A percentile compares a stretch with the other conserved stretches of the same genome.
Conservation (phyloP, 2,888 invertebrate species). For the Acanthopleura granulata region DNA sequence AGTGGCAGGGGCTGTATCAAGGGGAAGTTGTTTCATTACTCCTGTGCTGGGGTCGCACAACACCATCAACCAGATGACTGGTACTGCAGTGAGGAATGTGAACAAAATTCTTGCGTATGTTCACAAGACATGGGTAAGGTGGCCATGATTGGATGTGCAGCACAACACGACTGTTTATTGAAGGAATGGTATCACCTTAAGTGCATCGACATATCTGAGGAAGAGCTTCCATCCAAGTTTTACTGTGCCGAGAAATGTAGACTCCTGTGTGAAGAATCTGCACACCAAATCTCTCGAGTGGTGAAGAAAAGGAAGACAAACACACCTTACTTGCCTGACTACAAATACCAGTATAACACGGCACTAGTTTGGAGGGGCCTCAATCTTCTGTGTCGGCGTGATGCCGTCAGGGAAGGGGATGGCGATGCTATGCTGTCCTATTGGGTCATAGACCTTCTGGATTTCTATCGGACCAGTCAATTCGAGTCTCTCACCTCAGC, state of each 20-base stretch:
- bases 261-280: background rate
- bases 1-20: slow-evolving; percentile 22
- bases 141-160: slow-evolving; percentile 34
- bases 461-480: slow-evolving; percentile 23
- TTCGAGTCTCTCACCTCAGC: slow-evolving; percentile 35
- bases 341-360: slow-evolving; percentile 25
- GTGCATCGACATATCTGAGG: slow-evolving; percentile 28
- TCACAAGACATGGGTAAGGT: slow-evolving; percentile 27
- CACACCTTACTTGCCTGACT: background rate
- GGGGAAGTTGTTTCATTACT: slow-evolving; percentile 31
- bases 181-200: slow-evolving; percentile 33
- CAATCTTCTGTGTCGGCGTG: slow-evolving; percentile 34
- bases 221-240: slow-evolving; percentile 29
- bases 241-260: slow-evolving; percentile 29
- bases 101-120: slow-evolving; percentile 25
- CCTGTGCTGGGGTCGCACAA: slow-evolving; percentile 26
- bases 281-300: background rate
- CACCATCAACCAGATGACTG: slow-evolving; percentile 22
- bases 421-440: slow-evolving; percentile 38
- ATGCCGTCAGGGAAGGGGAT: slow-evolving; percentile 40
- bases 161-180: slow-evolving; percentile 24
- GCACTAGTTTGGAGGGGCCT: slow-evolving; percentile 35
- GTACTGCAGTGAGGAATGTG: slow-evolving; percentile 28
- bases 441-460: slow-evolving; percentile 28
- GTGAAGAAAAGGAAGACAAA: slow-evolving; percentile 12